Evolutionary conservation across 30 jellyfish, hydroid and myxozoan species (phyloP).

Genomic region (Aurelia aurita complex sp. Pacific): DNA sequence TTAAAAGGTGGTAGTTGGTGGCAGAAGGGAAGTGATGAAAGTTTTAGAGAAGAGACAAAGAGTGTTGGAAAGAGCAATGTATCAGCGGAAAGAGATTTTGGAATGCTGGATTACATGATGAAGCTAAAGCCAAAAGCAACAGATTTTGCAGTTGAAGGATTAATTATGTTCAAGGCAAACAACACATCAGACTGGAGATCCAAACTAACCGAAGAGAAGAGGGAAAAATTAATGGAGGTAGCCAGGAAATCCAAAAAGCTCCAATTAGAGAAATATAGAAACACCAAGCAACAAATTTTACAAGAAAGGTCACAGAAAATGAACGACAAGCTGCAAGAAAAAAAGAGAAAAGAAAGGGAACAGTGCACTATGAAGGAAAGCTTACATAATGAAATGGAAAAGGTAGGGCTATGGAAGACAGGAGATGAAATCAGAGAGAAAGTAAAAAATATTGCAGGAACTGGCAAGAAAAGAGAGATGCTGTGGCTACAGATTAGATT

Average conservation of each 20-base stretch:
- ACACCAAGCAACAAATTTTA: neutral
- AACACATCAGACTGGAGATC: neutral
- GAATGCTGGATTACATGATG: conserved; percentile 12
- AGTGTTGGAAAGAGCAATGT: conserved; percentile 12
- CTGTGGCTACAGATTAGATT: neutral
- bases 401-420: neutral
- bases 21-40: neutral
- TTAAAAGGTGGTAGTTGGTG: neutral
- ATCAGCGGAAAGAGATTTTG: conserved; percentile 13
- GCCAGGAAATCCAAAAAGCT: conserved; percentile 12
- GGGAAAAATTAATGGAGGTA: neutral
- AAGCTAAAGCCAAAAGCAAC: conserved; percentile 14
- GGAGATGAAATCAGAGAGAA: neutral
- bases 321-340: neutral
- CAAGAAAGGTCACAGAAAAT: neutral
- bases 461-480: neutral
- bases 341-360: neutral
- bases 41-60: conserved; percentile 4
- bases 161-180: conserved; percentile 10
- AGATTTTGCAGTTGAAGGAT: neutral
- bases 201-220: neutral
- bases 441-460: neutral
- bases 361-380: neutral
- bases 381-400: neutral
- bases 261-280: neutral